Evolutionary conservation across 1,140 invertebrate genomes (phyloP).

Genomic region (Caenorhabditis latens): DNA sequence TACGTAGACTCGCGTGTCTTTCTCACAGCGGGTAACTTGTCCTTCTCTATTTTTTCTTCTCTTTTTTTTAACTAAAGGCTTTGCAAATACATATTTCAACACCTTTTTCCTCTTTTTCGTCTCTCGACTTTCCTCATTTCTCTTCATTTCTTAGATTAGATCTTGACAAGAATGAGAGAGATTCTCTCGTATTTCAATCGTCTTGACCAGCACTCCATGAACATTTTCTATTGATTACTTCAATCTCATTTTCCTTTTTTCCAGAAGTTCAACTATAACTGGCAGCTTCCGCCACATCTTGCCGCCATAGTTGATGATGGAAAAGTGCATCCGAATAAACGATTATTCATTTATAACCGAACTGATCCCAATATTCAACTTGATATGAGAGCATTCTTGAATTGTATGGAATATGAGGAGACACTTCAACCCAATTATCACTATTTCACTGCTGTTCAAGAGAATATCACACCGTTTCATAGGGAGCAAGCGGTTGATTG

Average conservation of each 20-base stretch:
- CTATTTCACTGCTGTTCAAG: conserved; percentile 85
- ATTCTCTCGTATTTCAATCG: neutral
- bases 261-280: neutral
- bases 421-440: conserved; percentile 74
- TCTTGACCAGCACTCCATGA: neutral
- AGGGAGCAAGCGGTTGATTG: conserved; percentile 54
- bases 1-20: neutral
- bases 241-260: neutral
- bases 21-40: conserved; percentile 34
- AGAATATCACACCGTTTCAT: conserved; percentile 8
- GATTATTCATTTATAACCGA: conserved; percentile 25
- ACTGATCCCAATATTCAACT: conserved; percentile 39
- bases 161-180: neutral
- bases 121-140: neutral
- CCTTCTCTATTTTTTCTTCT: conserved; percentile 24
- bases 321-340: neutral
- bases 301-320: neutral
- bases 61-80: neutral
- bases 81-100: conserved; percentile 16
- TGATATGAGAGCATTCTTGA: conserved; percentile 36
- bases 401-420: conserved; percentile 50
- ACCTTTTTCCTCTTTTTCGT: conserved; percentile 25
- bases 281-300: neutral
- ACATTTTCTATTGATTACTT: neutral
- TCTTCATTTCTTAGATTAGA: conserved; percentile 6